A percentile compares a stretch with the other conserved stretches of the same genome.
These are phyloP conservation scores for Caenorhabditis brenneri DNA, from an alignment of 1,140 invertebrate genomes.

Conservation along the genomic window DNA sequence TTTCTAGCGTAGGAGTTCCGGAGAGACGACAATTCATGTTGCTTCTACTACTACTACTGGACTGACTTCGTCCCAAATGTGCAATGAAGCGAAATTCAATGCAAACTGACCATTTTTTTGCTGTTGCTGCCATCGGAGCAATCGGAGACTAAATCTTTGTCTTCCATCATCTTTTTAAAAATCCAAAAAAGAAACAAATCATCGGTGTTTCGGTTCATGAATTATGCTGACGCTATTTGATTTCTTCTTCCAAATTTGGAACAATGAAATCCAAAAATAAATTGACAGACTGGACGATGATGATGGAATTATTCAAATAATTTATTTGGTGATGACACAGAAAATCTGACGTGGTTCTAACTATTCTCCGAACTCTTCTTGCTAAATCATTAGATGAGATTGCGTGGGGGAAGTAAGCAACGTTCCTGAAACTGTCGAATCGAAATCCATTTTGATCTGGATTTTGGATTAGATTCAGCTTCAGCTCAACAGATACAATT, in stretches of 20 bases:
- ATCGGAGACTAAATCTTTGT: not conserved
- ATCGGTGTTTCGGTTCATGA: not conserved
- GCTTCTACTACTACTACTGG: not conserved
- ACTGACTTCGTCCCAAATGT: not conserved
- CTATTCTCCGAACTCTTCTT: not conserved
- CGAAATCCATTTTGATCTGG: not conserved
- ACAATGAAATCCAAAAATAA: slow-evolving; percentile 32
- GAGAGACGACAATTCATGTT: not conserved
- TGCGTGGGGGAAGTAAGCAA: not conserved
- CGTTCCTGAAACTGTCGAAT: not conserved
- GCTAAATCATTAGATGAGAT: not conserved
- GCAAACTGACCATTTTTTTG: slow-evolving; percentile 35
- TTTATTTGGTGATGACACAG: not conserved
- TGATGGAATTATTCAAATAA: not conserved
- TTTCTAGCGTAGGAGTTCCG: slow-evolving; percentile 20
- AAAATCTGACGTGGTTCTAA: not conserved
- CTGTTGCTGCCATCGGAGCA: not conserved
- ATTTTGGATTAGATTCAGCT: not conserved
- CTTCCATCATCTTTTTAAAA: not conserved
- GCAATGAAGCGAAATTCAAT: slow-evolving; percentile 17
- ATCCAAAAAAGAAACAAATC: not conserved
- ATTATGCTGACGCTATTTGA: slow-evolving; percentile 24
- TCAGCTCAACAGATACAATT: not conserved
- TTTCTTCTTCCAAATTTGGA: not conserved
- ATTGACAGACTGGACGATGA: not conserved